These are phyloP conservation scores for Solea senegalensis DNA, from an alignment of 2,113 vertebrate species.

Conservation along the genomic window DNA sequence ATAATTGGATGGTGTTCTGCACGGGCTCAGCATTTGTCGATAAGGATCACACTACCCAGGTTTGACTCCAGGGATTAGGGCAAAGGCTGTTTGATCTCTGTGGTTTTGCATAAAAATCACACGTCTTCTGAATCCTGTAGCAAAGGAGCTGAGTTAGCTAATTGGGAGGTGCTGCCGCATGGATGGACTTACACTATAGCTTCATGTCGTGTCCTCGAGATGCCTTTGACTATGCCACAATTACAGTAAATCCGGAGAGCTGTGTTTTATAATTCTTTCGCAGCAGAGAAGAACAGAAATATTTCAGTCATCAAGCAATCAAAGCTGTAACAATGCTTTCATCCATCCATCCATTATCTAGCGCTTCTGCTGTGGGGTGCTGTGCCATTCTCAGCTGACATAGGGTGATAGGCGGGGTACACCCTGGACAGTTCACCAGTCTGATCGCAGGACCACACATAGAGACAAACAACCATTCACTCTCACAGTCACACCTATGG, in stretches of 20 bases:
- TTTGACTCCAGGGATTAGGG: conserved; percentile 71
- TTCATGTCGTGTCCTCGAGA: conserved; percentile 57
- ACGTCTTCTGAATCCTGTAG: conserved; percentile 50
- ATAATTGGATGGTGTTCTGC: conserved; percentile 62
- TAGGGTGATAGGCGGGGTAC: too few species aligned
- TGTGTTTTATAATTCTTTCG: conserved; percentile 54
- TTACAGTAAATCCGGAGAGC: conserved; percentile 50
- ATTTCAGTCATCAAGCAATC: conserved; percentile 21
- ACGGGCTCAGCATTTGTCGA: conserved; percentile 63
- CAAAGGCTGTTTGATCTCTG: conserved; percentile 71
- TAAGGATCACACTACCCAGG: conserved; percentile 77
- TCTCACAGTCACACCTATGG: too few species aligned
- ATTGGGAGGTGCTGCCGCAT: conserved; percentile 52
- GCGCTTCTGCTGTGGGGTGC: too few species aligned
- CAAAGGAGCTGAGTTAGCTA: conserved; percentile 72
- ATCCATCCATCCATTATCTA: neutral
- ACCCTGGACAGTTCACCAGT: too few species aligned
- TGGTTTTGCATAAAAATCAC: conserved; percentile 69
- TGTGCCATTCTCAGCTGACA: too few species aligned
- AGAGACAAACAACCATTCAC: too few species aligned
- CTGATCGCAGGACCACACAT: too few species aligned
- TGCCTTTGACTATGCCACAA: conserved; percentile 62
- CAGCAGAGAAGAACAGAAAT: conserved; percentile 9
- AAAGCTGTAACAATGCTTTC: conserved; percentile 30
- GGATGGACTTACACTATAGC: conserved; percentile 33